A percentile compares a stretch with the other conserved stretches of the same genome.
These are phyloP conservation scores for Drosophila bifasciata DNA, from an alignment of 1,140 invertebrate species.

Conservation along the genomic window DNA sequence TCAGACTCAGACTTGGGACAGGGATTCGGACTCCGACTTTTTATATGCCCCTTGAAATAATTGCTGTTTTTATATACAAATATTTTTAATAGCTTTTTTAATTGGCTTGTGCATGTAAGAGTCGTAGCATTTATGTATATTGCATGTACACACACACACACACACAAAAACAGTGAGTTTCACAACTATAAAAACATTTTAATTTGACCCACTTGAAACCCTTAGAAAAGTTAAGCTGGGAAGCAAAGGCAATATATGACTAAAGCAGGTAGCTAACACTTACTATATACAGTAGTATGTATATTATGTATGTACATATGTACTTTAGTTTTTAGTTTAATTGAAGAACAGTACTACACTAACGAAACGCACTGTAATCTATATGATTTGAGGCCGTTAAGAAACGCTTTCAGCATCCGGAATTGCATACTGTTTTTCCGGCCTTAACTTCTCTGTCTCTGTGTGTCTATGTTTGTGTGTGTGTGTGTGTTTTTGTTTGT, in stretches of 20 bases:
- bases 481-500: background rate
- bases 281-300: too few relatives aligned
- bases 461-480: slow-evolving; percentile 10
- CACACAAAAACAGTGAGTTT: slow-evolving; percentile 33
- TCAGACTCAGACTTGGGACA: slow-evolving; percentile 4
- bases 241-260: background rate
- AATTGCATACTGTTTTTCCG: slow-evolving; percentile 18
- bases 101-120: slow-evolving; percentile 58
- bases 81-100: slow-evolving; percentile 71
- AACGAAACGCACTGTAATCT: slow-evolving; percentile 24
- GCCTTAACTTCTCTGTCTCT: background rate
- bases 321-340: background rate
- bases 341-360: background rate
- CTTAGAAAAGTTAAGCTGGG: background rate
- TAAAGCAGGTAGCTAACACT: too few relatives aligned
- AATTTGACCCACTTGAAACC: too few relatives aligned
- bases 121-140: slow-evolving; percentile 48
- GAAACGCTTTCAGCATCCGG: slow-evolving; percentile 10
- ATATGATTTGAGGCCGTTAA: slow-evolving; percentile 1
- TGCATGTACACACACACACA: slow-evolving; percentile 28
- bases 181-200: slow-evolving; percentile 20
- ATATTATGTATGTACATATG: too few relatives aligned
- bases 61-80: slow-evolving; percentile 71
- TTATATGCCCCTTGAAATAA: slow-evolving; percentile 68
- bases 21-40: slow-evolving; percentile 23